These are phyloP conservation scores for Drosophila setifemur DNA, from an alignment of 1,140 invertebrate genomes.

Conservation along the genomic window DNA sequence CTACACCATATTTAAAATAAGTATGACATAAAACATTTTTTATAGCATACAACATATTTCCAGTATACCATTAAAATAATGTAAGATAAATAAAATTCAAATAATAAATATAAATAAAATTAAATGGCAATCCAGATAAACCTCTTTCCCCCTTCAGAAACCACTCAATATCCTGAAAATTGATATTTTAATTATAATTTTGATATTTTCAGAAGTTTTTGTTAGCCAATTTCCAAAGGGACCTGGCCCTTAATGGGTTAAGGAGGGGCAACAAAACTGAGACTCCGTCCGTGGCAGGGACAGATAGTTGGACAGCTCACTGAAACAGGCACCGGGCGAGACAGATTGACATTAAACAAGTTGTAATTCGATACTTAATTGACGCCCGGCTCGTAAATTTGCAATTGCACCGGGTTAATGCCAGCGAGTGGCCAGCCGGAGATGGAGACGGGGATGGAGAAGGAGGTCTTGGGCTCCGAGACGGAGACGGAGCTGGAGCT, in stretches of 20 bases:
- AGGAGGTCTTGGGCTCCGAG: constrained; percentile 4
- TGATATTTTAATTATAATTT: too few species aligned
- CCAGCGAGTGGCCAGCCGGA: not conserved
- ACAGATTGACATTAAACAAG: constrained; percentile 82
- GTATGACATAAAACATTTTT: too few species aligned
- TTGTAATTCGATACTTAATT: constrained; percentile 83
- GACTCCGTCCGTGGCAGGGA: constrained; percentile 3
- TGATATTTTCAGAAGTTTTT: too few species aligned
- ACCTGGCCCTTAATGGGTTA: not conserved
- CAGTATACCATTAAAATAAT: too few species aligned
- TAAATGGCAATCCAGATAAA: too few species aligned
- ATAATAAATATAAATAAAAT: too few species aligned
- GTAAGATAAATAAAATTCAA: too few species aligned
- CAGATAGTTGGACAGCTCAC: constrained; percentile 37
- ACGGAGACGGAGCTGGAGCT: not conserved
- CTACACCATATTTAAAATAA: too few species aligned
- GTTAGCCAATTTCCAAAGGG: too few species aligned
- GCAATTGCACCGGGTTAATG: constrained; percentile 64
- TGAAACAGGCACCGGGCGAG: constrained; percentile 50
- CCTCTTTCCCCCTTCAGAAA: too few species aligned
- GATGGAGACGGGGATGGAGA: not conserved
- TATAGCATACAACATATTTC: too few species aligned
- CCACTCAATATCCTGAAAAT: too few species aligned
- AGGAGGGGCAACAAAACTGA: constrained; percentile 31
- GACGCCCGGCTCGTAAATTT: constrained; percentile 82